Percentiles rank a stretch among this genome's conserved stretches.
These are phyloP conservation scores for Caenorhabditis sp. DNA, from an alignment of 2,888 invertebrate genomes.

Conservation along the genomic window DNA sequence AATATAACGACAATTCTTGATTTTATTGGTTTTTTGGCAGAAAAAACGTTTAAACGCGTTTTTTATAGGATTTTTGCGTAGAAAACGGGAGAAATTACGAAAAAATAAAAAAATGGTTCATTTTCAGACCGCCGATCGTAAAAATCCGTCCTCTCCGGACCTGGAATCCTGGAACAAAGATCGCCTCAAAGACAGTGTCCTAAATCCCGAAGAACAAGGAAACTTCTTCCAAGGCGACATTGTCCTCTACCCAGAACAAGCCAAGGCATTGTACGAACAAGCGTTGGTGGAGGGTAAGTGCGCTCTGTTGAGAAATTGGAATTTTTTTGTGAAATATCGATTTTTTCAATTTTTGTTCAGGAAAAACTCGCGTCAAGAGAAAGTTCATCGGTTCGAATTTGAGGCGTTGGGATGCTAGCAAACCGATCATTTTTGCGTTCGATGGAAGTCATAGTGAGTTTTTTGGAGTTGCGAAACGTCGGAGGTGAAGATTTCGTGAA, in stretches of 20 bases:
- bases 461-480: background rate
- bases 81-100: background rate
- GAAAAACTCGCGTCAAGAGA: conserved; percentile 68
- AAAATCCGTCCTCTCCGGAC: conserved; percentile 15
- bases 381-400: conserved; percentile 82
- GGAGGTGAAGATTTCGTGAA: background rate
- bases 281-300: conserved; percentile 66
- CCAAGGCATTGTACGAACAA: conserved; percentile 75
- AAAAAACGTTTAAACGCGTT: background rate
- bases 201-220: conserved; percentile 79
- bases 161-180: conserved; percentile 23
- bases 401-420: conserved; percentile 80
- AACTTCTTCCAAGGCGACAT: conserved; percentile 82
- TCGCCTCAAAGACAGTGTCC: conserved; percentile 37
- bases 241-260: conserved; percentile 81
- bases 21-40: too few species aligned
- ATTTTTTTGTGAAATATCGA: too few species aligned
- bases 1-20: too few species aligned
- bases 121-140: conserved; percentile 30
- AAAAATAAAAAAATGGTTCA: background rate
- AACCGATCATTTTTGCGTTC: conserved; percentile 82
- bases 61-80: background rate
- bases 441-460: conserved; percentile 82
- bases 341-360: conserved; percentile 13
- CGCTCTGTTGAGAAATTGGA: background rate